phyloP scores from a whole-genome alignment of 2,888 invertebrate species.

The Drosophila cognata region DNA sequence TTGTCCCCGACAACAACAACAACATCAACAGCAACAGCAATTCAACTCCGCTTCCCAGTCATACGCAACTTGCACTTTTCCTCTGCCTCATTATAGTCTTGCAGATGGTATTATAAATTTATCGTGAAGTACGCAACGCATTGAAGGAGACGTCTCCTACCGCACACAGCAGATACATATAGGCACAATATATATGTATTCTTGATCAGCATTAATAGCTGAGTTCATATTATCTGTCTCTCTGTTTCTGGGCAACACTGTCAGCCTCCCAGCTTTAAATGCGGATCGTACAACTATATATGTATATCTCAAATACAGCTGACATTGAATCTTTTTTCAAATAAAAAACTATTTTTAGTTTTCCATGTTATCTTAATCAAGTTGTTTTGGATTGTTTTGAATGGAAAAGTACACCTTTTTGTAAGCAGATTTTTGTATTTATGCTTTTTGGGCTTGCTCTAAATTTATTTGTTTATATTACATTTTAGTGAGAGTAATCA shows the following conservation, averaged over 20 bases:
- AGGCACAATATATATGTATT: background rate
- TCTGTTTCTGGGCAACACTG: background rate
- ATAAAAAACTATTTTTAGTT: background rate
- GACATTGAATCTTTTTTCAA: background rate
- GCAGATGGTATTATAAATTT: constrained; percentile 1
- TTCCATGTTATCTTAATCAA: background rate
- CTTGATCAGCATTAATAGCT: background rate
- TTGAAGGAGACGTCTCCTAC: background rate
- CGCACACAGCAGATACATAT: background rate
- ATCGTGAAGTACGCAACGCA: constrained; percentile 2
- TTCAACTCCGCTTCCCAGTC: constrained; percentile 1
- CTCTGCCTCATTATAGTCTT: background rate
- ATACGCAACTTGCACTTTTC: constrained; percentile 16
- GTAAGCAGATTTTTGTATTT: too few species aligned
- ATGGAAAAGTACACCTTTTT: background rate
- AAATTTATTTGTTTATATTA: background rate
- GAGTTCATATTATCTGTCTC: background rate
- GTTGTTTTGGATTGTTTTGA: background rate
- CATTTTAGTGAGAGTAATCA: background rate
- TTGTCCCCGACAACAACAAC: constrained; percentile 26
- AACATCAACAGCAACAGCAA: background rate
- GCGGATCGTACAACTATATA: background rate
- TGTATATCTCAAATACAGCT: background rate
- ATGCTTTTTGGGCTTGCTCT: background rate
- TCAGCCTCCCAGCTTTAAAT: background rate